Evolutionary conservation across 2,888 invertebrate species (phyloP).

Genomic region (Coremacera marginata): DNA sequence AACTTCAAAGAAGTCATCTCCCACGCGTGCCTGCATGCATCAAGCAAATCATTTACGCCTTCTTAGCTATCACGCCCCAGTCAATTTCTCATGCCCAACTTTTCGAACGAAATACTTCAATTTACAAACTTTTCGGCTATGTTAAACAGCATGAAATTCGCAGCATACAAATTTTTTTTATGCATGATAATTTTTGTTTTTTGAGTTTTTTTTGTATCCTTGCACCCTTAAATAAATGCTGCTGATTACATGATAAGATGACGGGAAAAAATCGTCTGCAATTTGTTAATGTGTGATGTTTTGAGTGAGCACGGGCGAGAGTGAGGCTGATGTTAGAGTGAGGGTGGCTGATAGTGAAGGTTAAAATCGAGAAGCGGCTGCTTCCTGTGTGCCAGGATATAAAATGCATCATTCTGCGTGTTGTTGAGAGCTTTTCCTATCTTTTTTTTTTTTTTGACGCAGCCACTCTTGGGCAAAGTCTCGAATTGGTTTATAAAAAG

Average conservation of each 20-base stretch:
- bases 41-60: constrained; percentile 13
- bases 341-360: not conserved
- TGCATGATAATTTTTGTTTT: not conserved
- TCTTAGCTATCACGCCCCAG: not conserved
- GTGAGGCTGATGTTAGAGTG: not conserved
- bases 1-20: constrained; percentile 28
- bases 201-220: not conserved
- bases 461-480: not conserved
- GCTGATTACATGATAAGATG: constrained; percentile 46
- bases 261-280: constrained; percentile 43
- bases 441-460: too few species aligned
- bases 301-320: not conserved
- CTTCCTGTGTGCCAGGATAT: not conserved
- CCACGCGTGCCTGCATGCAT: constrained; percentile 6
- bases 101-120: not conserved
- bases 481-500: not conserved
- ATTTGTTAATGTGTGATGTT: constrained; percentile 42
- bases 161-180: constrained; percentile 14
- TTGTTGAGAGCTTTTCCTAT: not conserved
- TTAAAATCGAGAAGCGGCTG: not conserved
- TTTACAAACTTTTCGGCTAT: constrained; percentile 5
- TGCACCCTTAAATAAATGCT: constrained; percentile 8
- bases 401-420: not conserved
- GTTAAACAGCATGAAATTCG: constrained; percentile 26
- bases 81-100: not conserved